Evolutionary conservation across 2,888 invertebrate species (phyloP), one percentile per base, ranked within the genome.

Genomic region (Ametastegia equiseti): DNA sequence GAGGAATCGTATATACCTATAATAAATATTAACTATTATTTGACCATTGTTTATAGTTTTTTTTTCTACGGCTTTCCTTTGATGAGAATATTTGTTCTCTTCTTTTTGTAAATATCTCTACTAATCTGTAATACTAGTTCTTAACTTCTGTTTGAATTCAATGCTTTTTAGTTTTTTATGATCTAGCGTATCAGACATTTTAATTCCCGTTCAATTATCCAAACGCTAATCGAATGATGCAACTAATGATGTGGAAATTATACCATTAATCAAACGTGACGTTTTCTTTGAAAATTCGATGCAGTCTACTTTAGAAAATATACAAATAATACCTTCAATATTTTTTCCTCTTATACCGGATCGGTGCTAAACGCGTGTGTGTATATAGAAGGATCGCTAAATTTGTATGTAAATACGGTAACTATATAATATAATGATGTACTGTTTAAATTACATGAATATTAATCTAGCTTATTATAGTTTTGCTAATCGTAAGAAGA

Each of bases 331-430:
- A 54, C 36, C 75, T 54, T 30, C 42, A 78, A 63, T 1, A 45
- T 78, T 78, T 33, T 13, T 78, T 78, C 42, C 15, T 63, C 30
- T 42, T 7, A 15, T 60, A 78, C 47, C 27, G 60, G 87, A 83
- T 86, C 86, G 90, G 89, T 91, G 90, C 90, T 91, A 87, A 86
- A 85, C 87, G 86, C 85, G 84, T 81, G 78, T 86, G 85, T 81
- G 73, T 86, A 85, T 88, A 90, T 85, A 88, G 87, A 89, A 85
- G 86, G 82, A 87, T n/a, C n/a, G 83, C 82, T 81, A 84, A 85
- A 83, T 82, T 85, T 84, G 82, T 50, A 83, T 85, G 84, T 85
- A 85, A 84, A 85, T 85, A 85, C 80, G 63, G 75, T 83, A 84
- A 88, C 83, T 84, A 87, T 85, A 86, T 86, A 85, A 85, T 84